Evolutionary conservation across 2,113 vertebrate species (phyloP).

Genomic region (Columba livia): DNA sequence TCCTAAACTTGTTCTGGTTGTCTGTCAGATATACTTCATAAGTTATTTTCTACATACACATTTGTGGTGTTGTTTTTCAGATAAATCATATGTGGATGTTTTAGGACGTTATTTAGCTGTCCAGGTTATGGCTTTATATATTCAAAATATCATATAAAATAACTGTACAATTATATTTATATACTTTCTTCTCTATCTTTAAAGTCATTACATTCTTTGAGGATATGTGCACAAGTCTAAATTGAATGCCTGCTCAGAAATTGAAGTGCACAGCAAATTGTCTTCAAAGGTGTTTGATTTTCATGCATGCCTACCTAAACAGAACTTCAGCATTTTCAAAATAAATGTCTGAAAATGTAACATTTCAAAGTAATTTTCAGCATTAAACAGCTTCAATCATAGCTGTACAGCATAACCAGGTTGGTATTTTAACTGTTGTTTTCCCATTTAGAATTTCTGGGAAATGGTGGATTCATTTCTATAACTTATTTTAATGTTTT

Average conservation of each 20-base stretch:
- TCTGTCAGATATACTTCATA: conserved; percentile 15
- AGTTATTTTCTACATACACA: not conserved
- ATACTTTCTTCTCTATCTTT: not conserved
- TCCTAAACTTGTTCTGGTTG: not conserved
- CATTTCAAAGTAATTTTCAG: not conserved
- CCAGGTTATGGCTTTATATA: not conserved
- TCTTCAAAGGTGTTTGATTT: not conserved
- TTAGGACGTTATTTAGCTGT: not conserved
- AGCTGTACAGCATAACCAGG: not conserved
- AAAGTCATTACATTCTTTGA: not conserved
- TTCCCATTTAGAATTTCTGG: not conserved
- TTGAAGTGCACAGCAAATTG: not conserved
- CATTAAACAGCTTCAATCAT: not conserved
- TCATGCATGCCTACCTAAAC: not conserved
- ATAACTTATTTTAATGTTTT: not conserved
- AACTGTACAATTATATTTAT: not conserved
- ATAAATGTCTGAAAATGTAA: not conserved
- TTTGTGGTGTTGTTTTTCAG: not conserved
- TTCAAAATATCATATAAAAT: not conserved
- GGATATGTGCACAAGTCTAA: not conserved
- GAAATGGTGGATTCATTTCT: not conserved
- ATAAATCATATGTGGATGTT: not conserved
- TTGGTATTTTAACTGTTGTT: not conserved
- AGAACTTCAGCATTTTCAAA: not conserved
- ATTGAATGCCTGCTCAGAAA: not conserved